phyloP scores from a whole-genome alignment of 2,113 vertebrate species.

The Sterna hirundo region DNA sequence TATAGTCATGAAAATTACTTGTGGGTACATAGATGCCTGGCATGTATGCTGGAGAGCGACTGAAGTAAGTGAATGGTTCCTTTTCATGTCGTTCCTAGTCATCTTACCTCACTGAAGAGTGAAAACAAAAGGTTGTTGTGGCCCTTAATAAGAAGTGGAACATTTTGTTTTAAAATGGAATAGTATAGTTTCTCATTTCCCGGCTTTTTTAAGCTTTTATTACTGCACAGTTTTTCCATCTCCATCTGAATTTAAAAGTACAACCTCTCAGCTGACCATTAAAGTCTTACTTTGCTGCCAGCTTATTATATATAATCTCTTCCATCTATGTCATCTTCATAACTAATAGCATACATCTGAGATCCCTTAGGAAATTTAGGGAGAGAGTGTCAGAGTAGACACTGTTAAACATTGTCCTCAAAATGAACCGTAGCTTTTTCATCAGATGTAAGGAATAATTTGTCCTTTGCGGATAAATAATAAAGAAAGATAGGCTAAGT shows the following conservation, averaged over 20 bases:
- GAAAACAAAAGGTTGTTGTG: neutral
- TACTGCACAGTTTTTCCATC: neutral
- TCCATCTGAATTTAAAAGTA: slow-evolving; percentile 1
- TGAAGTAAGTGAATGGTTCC: neutral
- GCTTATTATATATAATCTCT: neutral
- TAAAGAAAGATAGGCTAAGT: neutral
- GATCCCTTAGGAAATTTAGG: neutral
- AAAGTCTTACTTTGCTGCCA: neutral
- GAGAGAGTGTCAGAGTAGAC: neutral
- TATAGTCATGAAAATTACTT: neutral
- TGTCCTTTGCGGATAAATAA: neutral
- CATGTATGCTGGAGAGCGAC: neutral
- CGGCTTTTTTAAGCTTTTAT: neutral
- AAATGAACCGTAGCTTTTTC: neutral
- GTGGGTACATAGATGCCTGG: neutral
- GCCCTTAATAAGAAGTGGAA: neutral
- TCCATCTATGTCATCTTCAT: neutral
- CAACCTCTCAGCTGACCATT: neutral
- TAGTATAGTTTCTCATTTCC: neutral
- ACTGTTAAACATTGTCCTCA: neutral
- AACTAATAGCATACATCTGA: slow-evolving; percentile 8
- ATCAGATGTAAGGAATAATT: neutral
- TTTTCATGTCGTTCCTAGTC: neutral
- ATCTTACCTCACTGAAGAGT: neutral
- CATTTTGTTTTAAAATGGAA: neutral